These are phyloP conservation scores for Oncorhynchus nerka DNA, from an alignment of 2,113 vertebrate species.

Conservation along the genomic window DNA sequence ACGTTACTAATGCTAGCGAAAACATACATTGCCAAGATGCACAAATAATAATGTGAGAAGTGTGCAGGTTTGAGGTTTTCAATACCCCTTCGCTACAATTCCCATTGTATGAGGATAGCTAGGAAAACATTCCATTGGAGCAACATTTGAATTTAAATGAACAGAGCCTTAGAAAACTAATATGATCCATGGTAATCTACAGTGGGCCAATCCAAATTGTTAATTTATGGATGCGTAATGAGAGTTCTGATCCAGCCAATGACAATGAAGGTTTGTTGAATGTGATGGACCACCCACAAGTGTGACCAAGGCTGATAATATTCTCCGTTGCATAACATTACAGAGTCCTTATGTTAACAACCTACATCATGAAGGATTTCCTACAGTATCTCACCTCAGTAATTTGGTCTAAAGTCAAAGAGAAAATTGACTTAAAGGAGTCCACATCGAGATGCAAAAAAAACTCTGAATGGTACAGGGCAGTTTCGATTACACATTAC, in stretches of 20 bases:
- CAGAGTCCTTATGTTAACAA: no score
- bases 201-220: background rate
- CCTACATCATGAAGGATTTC: no score
- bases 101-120: background rate
- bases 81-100: background rate
- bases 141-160: background rate
- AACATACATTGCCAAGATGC: background rate
- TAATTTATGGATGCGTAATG: no score
- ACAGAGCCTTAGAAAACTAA: background rate
- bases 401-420: no score
- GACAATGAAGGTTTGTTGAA: no score
- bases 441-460: no score
- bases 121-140: background rate
- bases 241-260: no score
- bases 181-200: background rate
- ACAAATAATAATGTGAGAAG: conserved; percentile 24
- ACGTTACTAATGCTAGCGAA: background rate
- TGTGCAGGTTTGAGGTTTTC: conserved; percentile 6
- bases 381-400: no score
- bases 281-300: no score
- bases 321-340: no score
- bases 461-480: background rate
- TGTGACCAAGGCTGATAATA: no score
- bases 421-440: no score
- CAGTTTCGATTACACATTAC: background rate